Percentiles rank a stretch among this genome's conserved stretches.
Evolutionary conservation across 2,797 vertebrate species (phyloP).

Genomic region (Alosa sapidissima): DNA sequence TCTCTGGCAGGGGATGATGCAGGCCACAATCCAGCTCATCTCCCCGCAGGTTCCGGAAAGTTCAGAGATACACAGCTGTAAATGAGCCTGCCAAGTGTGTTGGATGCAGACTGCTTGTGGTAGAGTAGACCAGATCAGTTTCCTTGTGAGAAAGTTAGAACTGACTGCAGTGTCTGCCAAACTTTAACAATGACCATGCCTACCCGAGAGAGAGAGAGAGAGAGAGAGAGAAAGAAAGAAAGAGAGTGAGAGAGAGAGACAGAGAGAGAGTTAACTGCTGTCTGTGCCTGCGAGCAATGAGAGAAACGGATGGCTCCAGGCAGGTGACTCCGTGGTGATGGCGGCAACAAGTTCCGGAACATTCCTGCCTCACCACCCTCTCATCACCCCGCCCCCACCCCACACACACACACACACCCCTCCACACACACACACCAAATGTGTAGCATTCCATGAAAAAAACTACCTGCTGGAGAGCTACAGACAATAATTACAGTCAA

Average conservation of each 20-base stretch:
- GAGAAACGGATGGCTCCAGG: background rate
- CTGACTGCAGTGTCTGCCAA: background rate
- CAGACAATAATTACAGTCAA: background rate
- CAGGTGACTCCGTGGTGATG: background rate
- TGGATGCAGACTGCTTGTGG: background rate
- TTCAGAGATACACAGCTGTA: constrained; percentile 12
- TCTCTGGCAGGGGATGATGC: background rate
- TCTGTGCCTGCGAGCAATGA: background rate
- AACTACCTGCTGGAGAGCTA: background rate
- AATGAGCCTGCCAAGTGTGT: background rate
- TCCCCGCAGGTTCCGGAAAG: background rate
- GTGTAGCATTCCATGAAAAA: background rate
- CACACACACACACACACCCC: too few relatives aligned
- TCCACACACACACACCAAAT: too few relatives aligned
- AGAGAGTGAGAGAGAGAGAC: background rate
- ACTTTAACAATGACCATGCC: background rate
- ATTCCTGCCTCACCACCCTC: background rate
- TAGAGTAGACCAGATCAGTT: constrained; percentile 18
- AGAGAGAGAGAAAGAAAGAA: background rate
- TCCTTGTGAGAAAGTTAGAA: constrained; percentile 14
- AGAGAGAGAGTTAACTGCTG: background rate
- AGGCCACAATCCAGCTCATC: background rate
- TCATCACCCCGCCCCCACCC: background rate
- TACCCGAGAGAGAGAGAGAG: background rate
- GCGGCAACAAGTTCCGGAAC: background rate